Conservation (phyloP, 2,888 invertebrate genomes). For the Tipula vernalis region DNA sequence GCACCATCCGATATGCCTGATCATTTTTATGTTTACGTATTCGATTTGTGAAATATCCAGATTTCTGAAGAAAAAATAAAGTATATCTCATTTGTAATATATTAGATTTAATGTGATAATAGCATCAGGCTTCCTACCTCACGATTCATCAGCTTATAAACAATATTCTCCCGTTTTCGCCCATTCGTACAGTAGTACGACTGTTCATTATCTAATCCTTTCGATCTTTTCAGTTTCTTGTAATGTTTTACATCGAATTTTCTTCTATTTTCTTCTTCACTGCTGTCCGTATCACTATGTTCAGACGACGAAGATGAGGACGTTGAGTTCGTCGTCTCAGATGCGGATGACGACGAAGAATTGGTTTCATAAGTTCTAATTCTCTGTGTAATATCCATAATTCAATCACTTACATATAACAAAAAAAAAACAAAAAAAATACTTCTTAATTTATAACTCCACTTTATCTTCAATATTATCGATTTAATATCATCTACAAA, state of each 20-base stretch:
- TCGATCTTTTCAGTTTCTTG: not conserved
- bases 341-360: not conserved
- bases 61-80: conserved; percentile 30
- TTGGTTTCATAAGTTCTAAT: not conserved
- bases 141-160: conserved; percentile 44
- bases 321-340: not conserved
- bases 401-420: not conserved
- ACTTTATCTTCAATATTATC: not conserved
- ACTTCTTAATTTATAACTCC: not conserved
- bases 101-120: too few species aligned
- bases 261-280: not conserved
- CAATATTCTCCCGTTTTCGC: conserved; percentile 23
- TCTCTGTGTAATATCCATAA: not conserved
- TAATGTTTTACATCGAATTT: not conserved
- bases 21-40: conserved; percentile 36
- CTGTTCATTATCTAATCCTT: not conserved
- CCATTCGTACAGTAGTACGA: not conserved
- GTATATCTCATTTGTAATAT: too few species aligned
- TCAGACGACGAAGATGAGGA: not conserved
- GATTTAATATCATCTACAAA: not conserved
- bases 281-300: not conserved
- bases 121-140: conserved; percentile 37
- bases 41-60: conserved; percentile 40
- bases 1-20: conserved; percentile 40
- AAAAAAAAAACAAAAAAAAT: not conserved